Conservation (phyloP, 2,113 vertebrate genomes). For the Muntiacus reevesi region DNA sequence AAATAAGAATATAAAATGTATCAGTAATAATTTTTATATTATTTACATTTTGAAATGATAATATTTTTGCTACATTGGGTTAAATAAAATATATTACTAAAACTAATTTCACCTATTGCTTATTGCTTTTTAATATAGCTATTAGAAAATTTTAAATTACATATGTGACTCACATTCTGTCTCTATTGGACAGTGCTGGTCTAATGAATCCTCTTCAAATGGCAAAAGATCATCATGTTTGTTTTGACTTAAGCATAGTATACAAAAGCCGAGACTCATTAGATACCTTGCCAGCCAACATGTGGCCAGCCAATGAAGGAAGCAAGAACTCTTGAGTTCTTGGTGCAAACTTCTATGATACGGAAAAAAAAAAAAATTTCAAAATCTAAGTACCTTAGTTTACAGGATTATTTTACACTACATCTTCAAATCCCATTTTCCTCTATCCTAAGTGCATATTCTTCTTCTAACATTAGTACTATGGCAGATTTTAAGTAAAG, state of each 20-base stretch:
- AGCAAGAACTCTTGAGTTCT: slow-evolving; percentile 7
- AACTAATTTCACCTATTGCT: background rate
- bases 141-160: background rate
- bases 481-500: background rate
- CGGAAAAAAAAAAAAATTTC: background rate
- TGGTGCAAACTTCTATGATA: background rate
- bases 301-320: background rate
- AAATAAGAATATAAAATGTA: background rate
- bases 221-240: background rate
- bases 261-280: background rate
- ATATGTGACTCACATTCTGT: background rate
- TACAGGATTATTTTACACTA: background rate
- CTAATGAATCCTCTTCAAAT: slow-evolving; percentile 6
- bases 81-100: slow-evolving; percentile 17
- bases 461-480: background rate
- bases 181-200: background rate
- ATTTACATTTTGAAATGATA: background rate
- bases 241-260: background rate
- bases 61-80: background rate
- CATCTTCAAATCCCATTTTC: background rate
- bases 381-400: slow-evolving; percentile 2
- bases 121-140: background rate
- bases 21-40: background rate
- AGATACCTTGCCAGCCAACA: background rate
- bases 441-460: background rate